A percentile compares a stretch with the other conserved stretches of the same genome.
These are phyloP conservation scores for Lepidotrigona ventralis DNA, from an alignment of 1,140 invertebrate species.

Conservation along the genomic window DNA sequence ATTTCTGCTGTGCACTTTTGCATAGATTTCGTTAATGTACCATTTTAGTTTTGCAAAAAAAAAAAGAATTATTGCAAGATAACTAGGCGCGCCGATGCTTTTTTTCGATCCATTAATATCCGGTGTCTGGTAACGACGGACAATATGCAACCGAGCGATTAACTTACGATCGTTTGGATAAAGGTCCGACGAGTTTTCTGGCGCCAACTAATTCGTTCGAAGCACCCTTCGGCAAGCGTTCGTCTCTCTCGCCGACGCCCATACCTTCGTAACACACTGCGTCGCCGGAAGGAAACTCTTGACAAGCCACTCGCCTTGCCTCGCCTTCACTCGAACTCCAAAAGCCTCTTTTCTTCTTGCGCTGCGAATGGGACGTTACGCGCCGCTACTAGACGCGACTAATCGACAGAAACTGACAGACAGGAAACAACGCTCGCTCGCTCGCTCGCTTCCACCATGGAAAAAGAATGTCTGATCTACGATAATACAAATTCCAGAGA, in stretches of 20 bases:
- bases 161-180: slow-evolving; percentile 17
- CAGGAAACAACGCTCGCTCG: slow-evolving; percentile 22
- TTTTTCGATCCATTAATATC: neutral
- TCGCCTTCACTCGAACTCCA: neutral
- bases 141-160: neutral
- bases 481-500: too few relatives aligned
- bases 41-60: too few relatives aligned
- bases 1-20: too few relatives aligned
- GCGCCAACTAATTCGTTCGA: slow-evolving; percentile 65
- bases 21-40: too few relatives aligned
- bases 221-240: slow-evolving; percentile 57
- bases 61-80: neutral
- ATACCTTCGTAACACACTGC: slow-evolving; percentile 60
- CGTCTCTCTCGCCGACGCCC: slow-evolving; percentile 47
- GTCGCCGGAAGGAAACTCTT: slow-evolving; percentile 70
- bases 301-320: slow-evolving; percentile 56
- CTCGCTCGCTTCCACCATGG: too few relatives aligned
- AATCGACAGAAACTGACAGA: slow-evolving; percentile 52
- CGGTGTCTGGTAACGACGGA: neutral
- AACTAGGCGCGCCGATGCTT: neutral
- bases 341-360: slow-evolving; percentile 54
- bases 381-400: slow-evolving; percentile 15
- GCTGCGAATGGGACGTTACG: slow-evolving; percentile 41
- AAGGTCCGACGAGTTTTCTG: slow-evolving; percentile 58
- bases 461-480: slow-evolving; percentile 22